Evolutionary conservation across 2,888 invertebrate genomes (phyloP), one percentile per base, ranked within the genome.

Genomic region (Ditula angustiorana): DNA sequence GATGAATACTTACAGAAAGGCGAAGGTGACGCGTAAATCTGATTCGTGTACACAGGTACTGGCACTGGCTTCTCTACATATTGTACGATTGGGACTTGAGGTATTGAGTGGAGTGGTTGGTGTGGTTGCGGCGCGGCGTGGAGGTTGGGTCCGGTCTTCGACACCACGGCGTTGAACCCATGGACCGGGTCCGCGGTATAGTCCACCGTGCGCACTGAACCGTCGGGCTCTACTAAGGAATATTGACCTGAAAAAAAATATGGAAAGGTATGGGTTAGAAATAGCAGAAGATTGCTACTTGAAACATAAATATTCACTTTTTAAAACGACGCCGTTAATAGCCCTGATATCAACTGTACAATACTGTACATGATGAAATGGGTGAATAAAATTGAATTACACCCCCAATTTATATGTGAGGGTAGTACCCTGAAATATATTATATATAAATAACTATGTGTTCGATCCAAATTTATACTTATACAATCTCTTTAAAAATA

Each of bases 111-210:
- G 2, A 58, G 62, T 30, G 79, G 73, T n/a, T 79, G 80, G 49
- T 75, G 69, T 3, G 74, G 74, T 21, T 67, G 75, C 0, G 88
- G 85, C 23, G 83, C 77, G 0, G 82, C 74, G 67, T 94, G 94
- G 13, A 94, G 73, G 55, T 85, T 88, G 0, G 94, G 94, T 0
- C 87, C 92, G 16, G 86, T 83, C 76, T 94, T 94, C 0, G 93
- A 92, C 0, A 94, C 94, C 0, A 94, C 88, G 0, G 94, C 94
- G 69, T 94, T 94, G 79, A 94, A 94, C 7, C 95, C 94, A 68
- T 94, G 88, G 2, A 94, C 82, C 0, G 94, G 81, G 67, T 94
- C 94, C 0, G 94, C 94, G 19, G 94, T 94, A 78, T 94, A 94
- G 79, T 93, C 93, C 11, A 93, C 93, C 1, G 93, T 93, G 2